phyloP scores from a whole-genome alignment of 1,140 invertebrate species.

The Drosophila persimilis region DNA sequence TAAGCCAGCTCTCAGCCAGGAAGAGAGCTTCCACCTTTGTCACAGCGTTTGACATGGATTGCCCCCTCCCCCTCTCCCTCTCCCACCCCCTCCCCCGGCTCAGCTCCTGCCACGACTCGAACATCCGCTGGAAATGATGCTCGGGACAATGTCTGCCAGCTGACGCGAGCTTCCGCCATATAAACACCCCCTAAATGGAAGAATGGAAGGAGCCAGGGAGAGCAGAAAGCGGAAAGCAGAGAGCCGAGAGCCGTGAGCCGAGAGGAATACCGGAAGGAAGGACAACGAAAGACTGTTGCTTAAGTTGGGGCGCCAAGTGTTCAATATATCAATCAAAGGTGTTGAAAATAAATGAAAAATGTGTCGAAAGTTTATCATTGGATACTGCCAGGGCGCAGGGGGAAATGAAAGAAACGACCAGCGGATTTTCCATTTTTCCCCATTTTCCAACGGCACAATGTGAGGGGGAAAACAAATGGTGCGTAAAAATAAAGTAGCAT shows the following conservation, averaged over 20 bases:
- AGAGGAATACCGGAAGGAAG: slow-evolving; percentile 8
- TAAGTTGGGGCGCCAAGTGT: slow-evolving; percentile 74
- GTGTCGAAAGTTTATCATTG: slow-evolving; percentile 80
- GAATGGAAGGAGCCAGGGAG: slow-evolving; percentile 24
- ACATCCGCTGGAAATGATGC: slow-evolving; percentile 56
- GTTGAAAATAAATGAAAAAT: slow-evolving; percentile 81
- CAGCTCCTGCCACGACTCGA: background rate
- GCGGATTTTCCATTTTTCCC: slow-evolving; percentile 61
- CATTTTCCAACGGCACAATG: slow-evolving; percentile 38
- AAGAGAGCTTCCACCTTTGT: slow-evolving; percentile 66
- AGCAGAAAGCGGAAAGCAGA: background rate
- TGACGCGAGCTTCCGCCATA: slow-evolving; percentile 54
- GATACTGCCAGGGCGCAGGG: background rate
- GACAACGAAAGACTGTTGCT: slow-evolving; percentile 67
- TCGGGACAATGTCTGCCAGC: slow-evolving; percentile 62
- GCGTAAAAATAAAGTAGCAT: slow-evolving; percentile 74
- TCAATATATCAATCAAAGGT: slow-evolving; percentile 81
- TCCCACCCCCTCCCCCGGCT: too few species aligned
- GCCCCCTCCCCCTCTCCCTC: background rate
- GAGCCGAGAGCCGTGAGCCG: background rate
- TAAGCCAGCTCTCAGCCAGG: slow-evolving; percentile 56
- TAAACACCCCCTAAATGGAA: slow-evolving; percentile 13
- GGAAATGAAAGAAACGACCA: slow-evolving; percentile 10
- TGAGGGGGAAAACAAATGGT: slow-evolving; percentile 59
- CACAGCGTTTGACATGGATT: slow-evolving; percentile 66